These are phyloP conservation scores for Latheticus oryzae DNA, from an alignment of 2,888 invertebrate genomes.

Conservation along the genomic window DNA sequence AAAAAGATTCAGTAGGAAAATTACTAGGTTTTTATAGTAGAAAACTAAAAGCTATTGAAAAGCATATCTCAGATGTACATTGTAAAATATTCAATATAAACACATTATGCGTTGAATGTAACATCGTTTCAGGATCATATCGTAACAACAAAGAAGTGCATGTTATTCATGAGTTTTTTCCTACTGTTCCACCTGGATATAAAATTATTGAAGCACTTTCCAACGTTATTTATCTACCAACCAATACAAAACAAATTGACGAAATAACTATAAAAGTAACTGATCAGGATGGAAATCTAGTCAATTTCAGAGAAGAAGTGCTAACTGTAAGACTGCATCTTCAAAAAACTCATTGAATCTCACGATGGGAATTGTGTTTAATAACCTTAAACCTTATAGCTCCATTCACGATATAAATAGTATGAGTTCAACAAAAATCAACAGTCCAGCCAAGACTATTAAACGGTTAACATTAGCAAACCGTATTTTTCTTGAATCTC, in stretches of 20 bases:
- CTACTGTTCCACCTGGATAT: slow-evolving; percentile 55
- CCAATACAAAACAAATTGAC: slow-evolving; percentile 49
- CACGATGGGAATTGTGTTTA: slow-evolving; percentile 11
- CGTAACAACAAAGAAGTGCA: slow-evolving; percentile 30
- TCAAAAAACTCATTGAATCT: slow-evolving; percentile 43
- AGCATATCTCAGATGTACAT: slow-evolving; percentile 44
- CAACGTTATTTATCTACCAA: slow-evolving; percentile 58
- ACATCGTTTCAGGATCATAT: slow-evolving; percentile 31
- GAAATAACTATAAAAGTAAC: slow-evolving; percentile 52
- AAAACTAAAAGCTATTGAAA: slow-evolving; percentile 7
- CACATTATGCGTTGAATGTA: slow-evolving; percentile 27
- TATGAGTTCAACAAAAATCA: background rate
- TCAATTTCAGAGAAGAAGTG: slow-evolving; percentile 56
- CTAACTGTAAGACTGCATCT: slow-evolving; percentile 50
- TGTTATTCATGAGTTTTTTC: slow-evolving; percentile 50
- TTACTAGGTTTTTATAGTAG: slow-evolving; percentile 28
- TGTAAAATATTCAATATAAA: slow-evolving; percentile 45
- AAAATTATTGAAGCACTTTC: slow-evolving; percentile 57
- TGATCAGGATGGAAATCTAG: slow-evolving; percentile 54
- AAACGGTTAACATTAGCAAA: slow-evolving; percentile 2
- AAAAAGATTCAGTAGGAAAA: slow-evolving; percentile 30
- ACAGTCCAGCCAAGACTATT: background rate
- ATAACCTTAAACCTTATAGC: background rate
- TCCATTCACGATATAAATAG: slow-evolving; percentile 4
- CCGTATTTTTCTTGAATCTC: slow-evolving; percentile 1